Conservation (phyloP, 2,797 vertebrate genomes). For the Gouania willdenowi region DNA sequence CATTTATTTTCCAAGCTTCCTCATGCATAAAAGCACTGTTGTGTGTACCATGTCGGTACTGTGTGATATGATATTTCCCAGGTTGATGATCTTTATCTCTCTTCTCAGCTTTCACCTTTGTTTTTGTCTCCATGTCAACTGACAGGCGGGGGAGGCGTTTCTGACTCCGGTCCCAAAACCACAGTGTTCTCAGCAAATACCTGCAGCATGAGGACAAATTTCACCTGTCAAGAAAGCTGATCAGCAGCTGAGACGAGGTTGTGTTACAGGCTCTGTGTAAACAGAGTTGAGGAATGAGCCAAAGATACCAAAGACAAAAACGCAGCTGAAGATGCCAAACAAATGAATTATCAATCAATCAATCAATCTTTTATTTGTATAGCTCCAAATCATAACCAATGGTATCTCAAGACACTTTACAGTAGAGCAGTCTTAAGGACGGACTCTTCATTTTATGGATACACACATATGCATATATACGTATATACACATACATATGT, state of each 20-base stretch:
- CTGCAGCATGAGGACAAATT: conserved; percentile 23
- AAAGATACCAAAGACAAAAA: conserved; percentile 1
- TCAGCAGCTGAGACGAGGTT: neutral
- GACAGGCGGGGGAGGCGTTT: neutral
- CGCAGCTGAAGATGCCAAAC: no score
- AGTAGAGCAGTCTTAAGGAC: no score
- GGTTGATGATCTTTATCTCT: neutral
- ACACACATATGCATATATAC: no score
- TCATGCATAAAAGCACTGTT: neutral
- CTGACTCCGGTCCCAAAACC: neutral
- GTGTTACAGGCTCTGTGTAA: neutral
- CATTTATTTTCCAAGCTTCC: no score
- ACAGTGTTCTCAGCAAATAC: conserved; percentile 4
- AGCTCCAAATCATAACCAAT: no score
- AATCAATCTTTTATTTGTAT: no score
- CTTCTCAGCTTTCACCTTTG: neutral
- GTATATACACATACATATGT: no score
- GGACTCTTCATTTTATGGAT: no score
- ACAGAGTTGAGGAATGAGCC: neutral
- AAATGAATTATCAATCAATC: no score
- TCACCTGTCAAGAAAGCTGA: conserved; percentile 23
- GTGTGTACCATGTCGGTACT: neutral
- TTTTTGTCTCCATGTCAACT: neutral
- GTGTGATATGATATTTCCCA: no score
- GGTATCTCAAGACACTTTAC: no score